Evolutionary conservation across 2,797 vertebrate genomes (phyloP).

Genomic region (Pterois miles): DNA sequence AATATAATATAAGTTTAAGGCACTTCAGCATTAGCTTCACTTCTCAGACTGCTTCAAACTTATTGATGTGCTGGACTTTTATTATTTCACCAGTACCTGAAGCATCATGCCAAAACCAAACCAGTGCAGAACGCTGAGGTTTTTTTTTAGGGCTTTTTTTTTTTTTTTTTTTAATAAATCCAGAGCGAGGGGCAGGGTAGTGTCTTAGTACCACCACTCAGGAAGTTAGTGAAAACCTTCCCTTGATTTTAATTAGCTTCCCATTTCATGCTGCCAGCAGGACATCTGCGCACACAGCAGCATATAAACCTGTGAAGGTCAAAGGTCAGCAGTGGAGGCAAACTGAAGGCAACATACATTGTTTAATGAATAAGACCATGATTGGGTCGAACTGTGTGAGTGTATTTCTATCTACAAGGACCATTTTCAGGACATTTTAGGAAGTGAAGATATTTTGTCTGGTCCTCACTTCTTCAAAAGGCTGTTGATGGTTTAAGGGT

Average conservation of each 20-base stretch:
- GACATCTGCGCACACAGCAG: constrained; percentile 43
- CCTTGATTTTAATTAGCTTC: constrained; percentile 61
- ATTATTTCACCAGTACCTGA: no score
- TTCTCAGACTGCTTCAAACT: no score
- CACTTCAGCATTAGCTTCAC: no score
- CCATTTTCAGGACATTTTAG: neutral
- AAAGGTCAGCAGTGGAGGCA: constrained; percentile 44
- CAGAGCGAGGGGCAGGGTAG: neutral
- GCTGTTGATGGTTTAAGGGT: constrained; percentile 21
- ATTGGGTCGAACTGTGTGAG: neutral
- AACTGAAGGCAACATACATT: neutral
- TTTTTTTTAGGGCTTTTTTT: neutral
- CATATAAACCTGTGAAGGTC: constrained; percentile 29
- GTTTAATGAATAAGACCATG: neutral
- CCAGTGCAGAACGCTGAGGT: neutral
- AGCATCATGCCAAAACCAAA: neutral
- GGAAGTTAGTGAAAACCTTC: constrained; percentile 39
- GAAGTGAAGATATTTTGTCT: neutral
- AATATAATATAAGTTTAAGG: no score
- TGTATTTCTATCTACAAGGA: neutral
- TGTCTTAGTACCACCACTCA: constrained; percentile 8
- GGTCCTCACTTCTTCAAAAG: constrained; percentile 34
- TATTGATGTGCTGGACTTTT: no score
- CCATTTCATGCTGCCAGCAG: constrained; percentile 53
- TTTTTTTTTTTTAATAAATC: neutral